Conservation (phyloP, 2,888 invertebrate genomes). For the Napeogenes sylphis region DNA sequence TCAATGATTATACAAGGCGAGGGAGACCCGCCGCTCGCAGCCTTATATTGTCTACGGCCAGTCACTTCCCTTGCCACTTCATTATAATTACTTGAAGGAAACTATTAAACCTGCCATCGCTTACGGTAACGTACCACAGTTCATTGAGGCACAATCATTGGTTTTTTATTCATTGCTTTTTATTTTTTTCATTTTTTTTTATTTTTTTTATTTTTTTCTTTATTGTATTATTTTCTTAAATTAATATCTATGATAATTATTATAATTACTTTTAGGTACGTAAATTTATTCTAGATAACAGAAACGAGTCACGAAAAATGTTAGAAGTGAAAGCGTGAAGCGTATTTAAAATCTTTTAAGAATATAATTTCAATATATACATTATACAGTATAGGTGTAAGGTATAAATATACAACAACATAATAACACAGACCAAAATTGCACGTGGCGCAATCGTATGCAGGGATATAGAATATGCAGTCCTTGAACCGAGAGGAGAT, state of each 20-base stretch:
- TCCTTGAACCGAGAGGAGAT: slow-evolving; percentile 75
- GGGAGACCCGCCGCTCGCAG: slow-evolving; percentile 61
- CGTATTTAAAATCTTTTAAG: slow-evolving; percentile 72
- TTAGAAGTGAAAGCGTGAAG: slow-evolving; percentile 76
- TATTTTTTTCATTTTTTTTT: slow-evolving; percentile 47
- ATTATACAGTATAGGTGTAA: slow-evolving; percentile 73
- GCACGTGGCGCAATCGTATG: slow-evolving; percentile 73
- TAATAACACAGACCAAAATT: slow-evolving; percentile 76
- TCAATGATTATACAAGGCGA: slow-evolving; percentile 74
- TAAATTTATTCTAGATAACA: slow-evolving; percentile 78
- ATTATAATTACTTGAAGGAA: slow-evolving; percentile 64
- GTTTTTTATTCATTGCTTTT: slow-evolving; percentile 75
- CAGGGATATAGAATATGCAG: slow-evolving; percentile 40
- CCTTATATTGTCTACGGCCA: slow-evolving; percentile 62
- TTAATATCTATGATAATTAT: slow-evolving; percentile 65
- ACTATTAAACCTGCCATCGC: slow-evolving; percentile 72
- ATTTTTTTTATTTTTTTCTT: slow-evolving; percentile 47
- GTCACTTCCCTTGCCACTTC: slow-evolving; percentile 45
- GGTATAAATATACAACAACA: slow-evolving; percentile 77
- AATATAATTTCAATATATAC: slow-evolving; percentile 76
- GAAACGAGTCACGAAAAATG: slow-evolving; percentile 75
- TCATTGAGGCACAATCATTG: slow-evolving; percentile 79
- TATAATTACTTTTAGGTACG: slow-evolving; percentile 77
- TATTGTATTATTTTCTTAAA: slow-evolving; percentile 42
- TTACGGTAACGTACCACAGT: slow-evolving; percentile 78